Evolutionary conservation across 2,797 vertebrate genomes (phyloP).

Genomic region (Microhierax caerulescens): DNA sequence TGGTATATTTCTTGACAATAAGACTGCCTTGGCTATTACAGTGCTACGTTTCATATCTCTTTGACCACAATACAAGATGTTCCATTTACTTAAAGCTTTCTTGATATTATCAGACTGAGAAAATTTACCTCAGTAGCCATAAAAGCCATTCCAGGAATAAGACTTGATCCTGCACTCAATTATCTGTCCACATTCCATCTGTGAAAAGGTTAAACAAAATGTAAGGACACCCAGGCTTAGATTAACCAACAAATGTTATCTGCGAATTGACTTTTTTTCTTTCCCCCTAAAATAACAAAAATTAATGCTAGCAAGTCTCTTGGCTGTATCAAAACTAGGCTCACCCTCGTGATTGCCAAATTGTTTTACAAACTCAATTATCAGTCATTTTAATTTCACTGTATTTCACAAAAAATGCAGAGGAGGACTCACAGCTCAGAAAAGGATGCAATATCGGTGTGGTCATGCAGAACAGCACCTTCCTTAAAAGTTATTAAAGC

Average conservation of each 20-base stretch:
- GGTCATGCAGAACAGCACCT: conserved; percentile 31
- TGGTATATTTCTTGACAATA: neutral
- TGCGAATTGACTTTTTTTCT: neutral
- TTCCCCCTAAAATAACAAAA: neutral
- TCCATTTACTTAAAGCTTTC: conserved; percentile 36
- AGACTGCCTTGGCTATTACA: neutral
- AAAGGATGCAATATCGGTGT: neutral
- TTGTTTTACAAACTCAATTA: neutral
- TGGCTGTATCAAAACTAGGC: neutral
- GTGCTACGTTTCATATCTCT: neutral
- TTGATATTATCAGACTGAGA: neutral
- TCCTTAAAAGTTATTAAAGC: conserved; percentile 14
- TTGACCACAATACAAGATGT: neutral
- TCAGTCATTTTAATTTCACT: conserved; percentile 36
- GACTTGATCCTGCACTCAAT: conserved; percentile 27
- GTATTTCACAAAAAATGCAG: conserved; percentile 52
- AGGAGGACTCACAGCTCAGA: conserved; percentile 16
- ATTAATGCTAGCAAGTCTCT: neutral
- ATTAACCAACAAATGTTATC: neutral
- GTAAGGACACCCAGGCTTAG: neutral
- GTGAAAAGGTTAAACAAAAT: neutral
- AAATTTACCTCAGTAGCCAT: conserved; percentile 12
- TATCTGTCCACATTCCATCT: conserved; percentile 12
- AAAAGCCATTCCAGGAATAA: conserved; percentile 51
- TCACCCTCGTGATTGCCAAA: neutral